Evolutionary conservation across 2,888 invertebrate species (phyloP), one percentile per base, ranked within the genome.

Genomic region (Heliothis peltigera): DNA sequence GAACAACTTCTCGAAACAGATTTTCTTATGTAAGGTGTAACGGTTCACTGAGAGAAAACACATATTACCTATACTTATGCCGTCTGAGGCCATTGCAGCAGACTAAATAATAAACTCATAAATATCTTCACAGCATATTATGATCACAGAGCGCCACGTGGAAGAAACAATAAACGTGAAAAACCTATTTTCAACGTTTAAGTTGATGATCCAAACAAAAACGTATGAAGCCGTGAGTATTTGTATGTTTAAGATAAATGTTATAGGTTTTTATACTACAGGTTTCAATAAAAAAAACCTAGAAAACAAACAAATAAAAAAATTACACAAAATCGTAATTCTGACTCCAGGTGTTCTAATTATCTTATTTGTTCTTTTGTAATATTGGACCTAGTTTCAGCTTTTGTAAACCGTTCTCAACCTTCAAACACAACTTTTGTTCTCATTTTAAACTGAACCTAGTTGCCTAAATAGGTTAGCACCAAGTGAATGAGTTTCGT

Each of bases 71-170:
- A 64, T 62, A 18, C 47, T 43, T 28, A 18, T 39, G 39, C 17
- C 56, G 35, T 51, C 70, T 70, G 43, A 47, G 8, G 22, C 43
- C 43, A 21, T 17, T 47, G 35, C 51, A 61, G 52, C 28, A 68
- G 75, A 74, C 70, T 68, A 68, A 70, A 70, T 70, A 70, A 67
- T 68, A 74, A 70, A 70, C 70, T 56, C 43, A 70, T 61, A 70
- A 74, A 74, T 74, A 48, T 44, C 39, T 74, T 10, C n/a, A 49
- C 22, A 55, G 7, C 18, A n/a, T 19, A 73, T 44, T 54, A 67
- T 39, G 35, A 35, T 35, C 35, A 35, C 54, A 70, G 55, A 61
- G 47, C 54, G 25, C 55, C 68, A 68, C 55, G 52, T 61, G 44
- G 43, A 60, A 75, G 32, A 68, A 70, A 70, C 44, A 70, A 69